phyloP scores from a whole-genome alignment of 1,140 invertebrate species.

The Galendromus occidentalis region DNA sequence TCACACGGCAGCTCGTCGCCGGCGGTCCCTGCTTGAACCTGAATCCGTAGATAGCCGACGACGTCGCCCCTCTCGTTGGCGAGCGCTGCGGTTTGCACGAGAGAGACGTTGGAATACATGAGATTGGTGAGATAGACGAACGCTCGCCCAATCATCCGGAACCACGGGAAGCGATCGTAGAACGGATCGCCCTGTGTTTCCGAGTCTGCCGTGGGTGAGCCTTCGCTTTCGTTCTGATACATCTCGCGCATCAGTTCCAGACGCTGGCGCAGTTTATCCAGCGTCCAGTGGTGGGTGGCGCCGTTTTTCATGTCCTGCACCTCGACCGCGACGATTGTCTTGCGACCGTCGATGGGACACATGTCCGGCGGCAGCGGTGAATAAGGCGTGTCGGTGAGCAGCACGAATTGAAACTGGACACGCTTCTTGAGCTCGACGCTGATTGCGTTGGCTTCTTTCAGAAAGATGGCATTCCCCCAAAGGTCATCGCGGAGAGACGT shows the following conservation, averaged over 20 bases:
- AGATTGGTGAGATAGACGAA: conserved; percentile 95
- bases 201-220: conserved; percentile 64
- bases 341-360: conserved; percentile 31
- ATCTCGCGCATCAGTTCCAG: conserved; percentile 95
- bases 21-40: conserved; percentile 66
- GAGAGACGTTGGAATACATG: conserved; percentile 67
- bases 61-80: conserved; percentile 99
- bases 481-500: conserved; percentile 92
- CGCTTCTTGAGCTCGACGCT: conserved; percentile 96
- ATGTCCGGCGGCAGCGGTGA: conserved; percentile 81
- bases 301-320: conserved; percentile 98
- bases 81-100: conserved; percentile 93
- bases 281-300: conserved; percentile 94
- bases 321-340: conserved; percentile 90
- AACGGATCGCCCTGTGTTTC: conserved; percentile 64
- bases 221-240: conserved; percentile 94
- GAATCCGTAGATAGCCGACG: conserved; percentile 79
- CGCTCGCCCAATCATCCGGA: conserved; percentile 84
- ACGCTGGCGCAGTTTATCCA: conserved; percentile 90
- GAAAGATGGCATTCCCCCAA: conserved; percentile 97
- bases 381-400: conserved; percentile 90
- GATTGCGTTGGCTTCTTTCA: conserved; percentile 98
- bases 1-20: conserved; percentile 44
- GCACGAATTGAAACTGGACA: conserved; percentile 97
- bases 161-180: conserved; percentile 98